Evolutionary conservation across 37 sponge, comb jelly and placozoan genomes (phyloP).

Genomic region (Cliona cf. orientalis): DNA sequence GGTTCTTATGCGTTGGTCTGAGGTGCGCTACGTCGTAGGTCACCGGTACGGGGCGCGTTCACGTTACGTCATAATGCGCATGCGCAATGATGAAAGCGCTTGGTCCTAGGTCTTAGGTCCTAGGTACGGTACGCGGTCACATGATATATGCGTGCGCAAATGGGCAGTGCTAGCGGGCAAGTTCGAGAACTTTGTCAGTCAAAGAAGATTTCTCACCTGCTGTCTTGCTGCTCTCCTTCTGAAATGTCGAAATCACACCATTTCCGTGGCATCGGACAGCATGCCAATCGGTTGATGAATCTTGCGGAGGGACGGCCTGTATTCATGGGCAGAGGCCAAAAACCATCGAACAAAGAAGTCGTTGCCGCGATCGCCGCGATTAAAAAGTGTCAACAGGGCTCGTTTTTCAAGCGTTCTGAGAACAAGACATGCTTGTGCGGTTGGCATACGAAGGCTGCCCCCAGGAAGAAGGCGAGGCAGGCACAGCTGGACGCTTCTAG

Average conservation of each 20-base stretch:
- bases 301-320: constrained; percentile 45
- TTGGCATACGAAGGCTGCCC: constrained; percentile 49
- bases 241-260: constrained; percentile 44
- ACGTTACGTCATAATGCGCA: too few species aligned
- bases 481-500: constrained; percentile 30
- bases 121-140: too few species aligned
- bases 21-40: too few species aligned
- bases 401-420: constrained; percentile 22
- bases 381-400: constrained; percentile 43
- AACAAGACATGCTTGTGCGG: constrained; percentile 45
- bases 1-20: too few species aligned
- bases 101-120: too few species aligned
- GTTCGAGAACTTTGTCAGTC: too few species aligned
- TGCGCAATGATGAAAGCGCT: too few species aligned
- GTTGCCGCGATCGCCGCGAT: constrained; percentile 44
- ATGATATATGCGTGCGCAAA: too few species aligned
- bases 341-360: constrained; percentile 50
- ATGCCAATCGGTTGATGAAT: constrained; percentile 41
- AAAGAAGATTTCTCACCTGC: neutral
- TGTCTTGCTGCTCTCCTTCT: neutral
- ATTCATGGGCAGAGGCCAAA: constrained; percentile 46
- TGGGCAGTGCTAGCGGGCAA: too few species aligned
- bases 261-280: constrained; percentile 49
- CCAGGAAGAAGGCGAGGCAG: constrained; percentile 46
- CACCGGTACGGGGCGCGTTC: too few species aligned